Evolutionary conservation across 30 jellyfish, hydroid and myxozoan genomes (phyloP), one percentile per base, ranked within the genome.

Genomic region (Cassiopea andromeda): DNA sequence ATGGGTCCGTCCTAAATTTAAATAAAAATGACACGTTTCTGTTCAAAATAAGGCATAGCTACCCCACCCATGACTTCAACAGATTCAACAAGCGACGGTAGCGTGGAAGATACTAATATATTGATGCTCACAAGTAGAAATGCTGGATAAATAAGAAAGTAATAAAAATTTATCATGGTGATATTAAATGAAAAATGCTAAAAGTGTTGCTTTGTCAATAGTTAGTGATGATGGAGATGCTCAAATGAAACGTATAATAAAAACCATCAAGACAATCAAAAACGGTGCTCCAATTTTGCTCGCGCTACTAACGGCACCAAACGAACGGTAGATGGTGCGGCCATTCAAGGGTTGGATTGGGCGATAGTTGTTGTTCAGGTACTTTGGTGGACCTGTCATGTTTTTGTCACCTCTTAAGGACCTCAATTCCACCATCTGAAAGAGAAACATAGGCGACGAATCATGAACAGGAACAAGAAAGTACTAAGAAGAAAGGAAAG

Each of bases 381-480:
- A 77, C 44, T 17, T 47, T 1, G 85, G 69, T 54, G 79, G 85
- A 18, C 49, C n/a, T 18, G 14, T 47, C 43, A 1, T 48, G 1
- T 44, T 1, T 47, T 46, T 44, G 48, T 68, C 57, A 7, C 68
- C 84, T 9, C 15, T 80, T 84, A 87, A 73, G 70, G 46, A 38
- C 44, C 94, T 77, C 81, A 87, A 69, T 7, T 77, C 90, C 15
- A 12, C 54, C 94, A 87, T 87, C 94, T 87, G 46, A 27, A 78
- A 77, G 64, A 50, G 64, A n/a, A n/a, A n/a, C n/a, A n/a, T n/a
- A 50, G 9, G 64, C 64, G 9, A 14, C 7, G 27, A 45, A 50
- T 5, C 5, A 2, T 50, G 64, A 9, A 5, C 9, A 9, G 5
- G 44, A 73, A 73, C 45, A 16, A 14, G 43, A 46, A 82, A 4